Conservation (phyloP, 2,888 invertebrate genomes). For the Zaprionus obscuricornis region DNA sequence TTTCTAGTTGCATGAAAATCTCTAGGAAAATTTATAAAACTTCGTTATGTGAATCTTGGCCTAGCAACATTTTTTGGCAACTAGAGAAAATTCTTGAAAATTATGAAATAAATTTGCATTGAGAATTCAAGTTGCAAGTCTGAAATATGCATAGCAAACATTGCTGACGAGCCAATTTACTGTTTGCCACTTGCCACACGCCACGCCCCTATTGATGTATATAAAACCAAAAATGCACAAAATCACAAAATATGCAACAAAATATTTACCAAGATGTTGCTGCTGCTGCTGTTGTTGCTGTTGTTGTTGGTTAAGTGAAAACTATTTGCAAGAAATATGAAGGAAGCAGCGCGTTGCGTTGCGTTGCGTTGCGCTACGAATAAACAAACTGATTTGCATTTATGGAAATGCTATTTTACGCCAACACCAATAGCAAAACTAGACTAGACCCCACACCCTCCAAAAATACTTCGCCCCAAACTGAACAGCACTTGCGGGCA, state of each 20-base stretch:
- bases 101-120: no score
- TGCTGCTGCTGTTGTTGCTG: background rate
- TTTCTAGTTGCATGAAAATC: no score
- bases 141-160: constrained; percentile 27
- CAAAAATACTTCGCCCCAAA: background rate
- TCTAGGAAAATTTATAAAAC: no score
- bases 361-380: no score
- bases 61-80: no score
- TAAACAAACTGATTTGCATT: constrained; percentile 80
- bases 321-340: constrained; percentile 69
- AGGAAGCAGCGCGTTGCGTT: constrained; percentile 51
- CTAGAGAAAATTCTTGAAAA: no score
- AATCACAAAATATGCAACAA: constrained; percentile 45
- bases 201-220: background rate
- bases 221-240: constrained; percentile 11
- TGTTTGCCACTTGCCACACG: constrained; percentile 23
- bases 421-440: constrained; percentile 34
- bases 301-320: constrained; percentile 38
- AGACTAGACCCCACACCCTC: background rate
- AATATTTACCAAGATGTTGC: constrained; percentile 27
- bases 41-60: no score
- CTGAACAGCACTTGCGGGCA: no score
- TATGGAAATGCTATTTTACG: constrained; percentile 76
- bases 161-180: constrained; percentile 34
- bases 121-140: background rate